Percentiles rank a stretch among this genome's conserved stretches.
Evolutionary conservation across 2,113 vertebrate species (phyloP).

Genomic region (Sardina pilchardus): DNA sequence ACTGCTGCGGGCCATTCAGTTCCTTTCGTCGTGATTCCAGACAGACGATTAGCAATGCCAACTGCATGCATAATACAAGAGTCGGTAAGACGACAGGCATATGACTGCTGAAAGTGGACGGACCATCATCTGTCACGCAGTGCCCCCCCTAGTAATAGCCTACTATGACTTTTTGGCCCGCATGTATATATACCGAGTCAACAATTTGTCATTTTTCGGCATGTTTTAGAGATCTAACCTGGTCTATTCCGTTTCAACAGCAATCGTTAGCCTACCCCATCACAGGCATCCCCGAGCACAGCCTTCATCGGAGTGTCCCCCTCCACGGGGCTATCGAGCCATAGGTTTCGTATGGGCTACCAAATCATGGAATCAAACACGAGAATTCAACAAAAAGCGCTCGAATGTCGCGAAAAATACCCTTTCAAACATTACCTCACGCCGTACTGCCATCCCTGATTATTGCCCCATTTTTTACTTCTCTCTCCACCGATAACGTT

Average conservation of each 20-base stretch:
- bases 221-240: not conserved
- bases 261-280: conserved; percentile 4
- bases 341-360: not conserved
- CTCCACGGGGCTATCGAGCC: not conserved
- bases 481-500: conserved; percentile 11
- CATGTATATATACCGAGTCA: not conserved
- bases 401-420: not conserved
- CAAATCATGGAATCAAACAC: not conserved
- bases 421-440: conserved; percentile 33
- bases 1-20: not conserved
- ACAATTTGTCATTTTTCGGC: not conserved
- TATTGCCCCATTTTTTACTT: conserved; percentile 25
- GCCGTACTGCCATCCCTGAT: not conserved
- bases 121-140: not conserved
- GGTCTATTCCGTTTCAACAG: not conserved
- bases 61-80: conserved; percentile 18
- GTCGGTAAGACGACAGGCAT: not conserved
- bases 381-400: not conserved
- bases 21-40: conserved; percentile 17
- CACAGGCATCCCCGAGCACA: not conserved
- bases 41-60: conserved; percentile 16
- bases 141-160: not conserved
- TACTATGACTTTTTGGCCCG: not conserved
- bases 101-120: conserved; percentile 19
- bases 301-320: conserved; percentile 14